Evolutionary conservation across 2,888 invertebrate species (phyloP).

Genomic region (Diarsia brunnea): DNA sequence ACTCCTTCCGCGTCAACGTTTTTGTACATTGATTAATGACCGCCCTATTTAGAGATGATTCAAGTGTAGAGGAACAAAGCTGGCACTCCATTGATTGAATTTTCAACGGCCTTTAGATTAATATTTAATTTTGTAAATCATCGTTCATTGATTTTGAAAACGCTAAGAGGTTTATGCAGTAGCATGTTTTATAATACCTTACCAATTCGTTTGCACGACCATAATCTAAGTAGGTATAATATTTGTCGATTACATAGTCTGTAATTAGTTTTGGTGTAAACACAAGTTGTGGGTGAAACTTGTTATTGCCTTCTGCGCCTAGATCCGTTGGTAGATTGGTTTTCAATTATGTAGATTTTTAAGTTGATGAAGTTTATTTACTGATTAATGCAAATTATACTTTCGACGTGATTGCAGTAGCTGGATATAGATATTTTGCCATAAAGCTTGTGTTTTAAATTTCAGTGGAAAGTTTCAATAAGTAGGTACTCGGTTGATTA

Average conservation of each 20-base stretch:
- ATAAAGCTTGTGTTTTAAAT: constrained; percentile 18
- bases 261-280: constrained; percentile 43
- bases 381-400: constrained; percentile 30
- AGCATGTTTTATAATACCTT: constrained; percentile 52
- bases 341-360: constrained; percentile 36
- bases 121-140: constrained; percentile 36
- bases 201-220: constrained; percentile 48
- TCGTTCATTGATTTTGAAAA: constrained; percentile 33
- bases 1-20: constrained; percentile 79
- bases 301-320: constrained; percentile 30
- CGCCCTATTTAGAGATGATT: constrained; percentile 74
- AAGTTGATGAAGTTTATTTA: constrained; percentile 20
- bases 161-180: constrained; percentile 19
- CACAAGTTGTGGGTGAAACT: constrained; percentile 40
- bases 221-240: constrained; percentile 14
- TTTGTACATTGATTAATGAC: constrained; percentile 82
- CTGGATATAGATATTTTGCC: constrained; percentile 5
- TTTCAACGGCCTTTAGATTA: constrained; percentile 59
- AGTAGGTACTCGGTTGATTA: constrained; percentile 16
- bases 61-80: constrained; percentile 68
- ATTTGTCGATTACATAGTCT: constrained; percentile 32
- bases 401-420: constrained; percentile 30
- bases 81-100: constrained; percentile 74
- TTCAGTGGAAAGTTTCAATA: constrained; percentile 29
- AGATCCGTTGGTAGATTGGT: constrained; percentile 42